Evolutionary conservation across 2,113 vertebrate genomes (phyloP), one percentile per base, ranked within the genome.

Genomic region (Amazona vittata): DNA sequence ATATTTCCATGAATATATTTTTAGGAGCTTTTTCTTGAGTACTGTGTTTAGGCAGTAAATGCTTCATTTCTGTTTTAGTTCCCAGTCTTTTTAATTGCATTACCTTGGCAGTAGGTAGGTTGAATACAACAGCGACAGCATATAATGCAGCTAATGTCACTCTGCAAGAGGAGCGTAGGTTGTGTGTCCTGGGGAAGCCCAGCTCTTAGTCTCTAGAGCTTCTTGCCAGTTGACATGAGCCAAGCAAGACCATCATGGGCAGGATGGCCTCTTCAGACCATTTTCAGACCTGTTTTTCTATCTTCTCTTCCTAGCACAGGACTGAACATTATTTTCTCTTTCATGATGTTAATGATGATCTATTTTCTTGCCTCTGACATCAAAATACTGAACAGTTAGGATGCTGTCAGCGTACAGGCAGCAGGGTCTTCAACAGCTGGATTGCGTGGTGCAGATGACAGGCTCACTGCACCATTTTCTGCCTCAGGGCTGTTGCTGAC

Each of bases 401-500:
- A 31, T 4, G 3, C 41, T 21, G 43, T 17, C 35, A 37, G 15
- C 4, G 15, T 29, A 6, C 9, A 19, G 43, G 44, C n/a, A 65
- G 50, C 25, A 37, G 43, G 12, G 19, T 22, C 9, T 37, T 35
- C 15, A 5, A 2, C 0, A 6, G 35, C 41, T 37, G 46, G 53
- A 6, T 18, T 35, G 35, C 2, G 2, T 0, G 6, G 63, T 6
- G 35, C 6, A 14, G 35, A 19, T 14, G 63, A 37, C 15, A 46
- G 82, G 22, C 33, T 65, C 28, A 24, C 37, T 13, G 67, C 37
- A 44, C 0, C 1, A 12, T 12, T 85, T 80, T 74, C 75, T 85
- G 62, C 52, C 75, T 39, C 39, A 20, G 82, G n/a, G 50, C 52
- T 41, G 35, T 4, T 35, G 14, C 29, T 12, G 44, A 29, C 67